A percentile compares a stretch with the other conserved stretches of the same genome.
Evolutionary conservation across 1,140 invertebrate species (phyloP).

Genomic region (Solenopsis fugax): DNA sequence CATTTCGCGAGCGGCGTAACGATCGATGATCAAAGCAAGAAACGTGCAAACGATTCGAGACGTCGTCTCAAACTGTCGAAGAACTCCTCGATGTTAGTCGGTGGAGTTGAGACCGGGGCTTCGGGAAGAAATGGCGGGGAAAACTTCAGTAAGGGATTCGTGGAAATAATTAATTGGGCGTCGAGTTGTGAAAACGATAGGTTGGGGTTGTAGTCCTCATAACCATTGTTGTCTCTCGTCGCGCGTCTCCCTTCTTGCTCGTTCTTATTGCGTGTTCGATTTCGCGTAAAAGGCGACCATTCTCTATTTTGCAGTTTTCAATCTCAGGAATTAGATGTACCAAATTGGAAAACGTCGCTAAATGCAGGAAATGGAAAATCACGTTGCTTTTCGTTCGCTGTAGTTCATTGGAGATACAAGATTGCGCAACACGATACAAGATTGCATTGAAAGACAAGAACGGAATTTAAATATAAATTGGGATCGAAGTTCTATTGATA

Average conservation of each 20-base stretch:
- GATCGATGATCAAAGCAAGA: constrained; percentile 63
- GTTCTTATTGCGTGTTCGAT: constrained; percentile 14
- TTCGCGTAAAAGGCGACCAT: constrained; percentile 19
- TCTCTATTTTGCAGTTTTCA: constrained; percentile 52
- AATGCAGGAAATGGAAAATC: constrained; percentile 49
- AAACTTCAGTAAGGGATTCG: constrained; percentile 55
- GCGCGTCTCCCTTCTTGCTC: background rate
- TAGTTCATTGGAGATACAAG: constrained; percentile 1
- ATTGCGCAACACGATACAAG: background rate
- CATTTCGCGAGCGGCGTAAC: constrained; percentile 48
- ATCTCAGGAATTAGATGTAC: constrained; percentile 38
- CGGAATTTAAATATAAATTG: constrained; percentile 21
- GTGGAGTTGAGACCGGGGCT: background rate
- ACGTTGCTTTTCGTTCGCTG: background rate
- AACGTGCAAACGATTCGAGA: constrained; percentile 36
- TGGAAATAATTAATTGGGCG: constrained; percentile 67
- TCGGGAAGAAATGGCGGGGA: constrained; percentile 39
- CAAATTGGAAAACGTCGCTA: background rate
- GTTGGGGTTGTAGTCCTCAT: constrained; percentile 31
- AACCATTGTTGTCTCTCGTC: constrained; percentile 14
- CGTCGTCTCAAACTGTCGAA: constrained; percentile 57
- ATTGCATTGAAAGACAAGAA: too few relatives aligned
- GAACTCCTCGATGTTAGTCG: constrained; percentile 14
- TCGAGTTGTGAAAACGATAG: constrained; percentile 59
- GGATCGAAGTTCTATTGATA: background rate